Conservation (phyloP, 2,888 invertebrate species). For the Thymelicus sylvestris region DNA sequence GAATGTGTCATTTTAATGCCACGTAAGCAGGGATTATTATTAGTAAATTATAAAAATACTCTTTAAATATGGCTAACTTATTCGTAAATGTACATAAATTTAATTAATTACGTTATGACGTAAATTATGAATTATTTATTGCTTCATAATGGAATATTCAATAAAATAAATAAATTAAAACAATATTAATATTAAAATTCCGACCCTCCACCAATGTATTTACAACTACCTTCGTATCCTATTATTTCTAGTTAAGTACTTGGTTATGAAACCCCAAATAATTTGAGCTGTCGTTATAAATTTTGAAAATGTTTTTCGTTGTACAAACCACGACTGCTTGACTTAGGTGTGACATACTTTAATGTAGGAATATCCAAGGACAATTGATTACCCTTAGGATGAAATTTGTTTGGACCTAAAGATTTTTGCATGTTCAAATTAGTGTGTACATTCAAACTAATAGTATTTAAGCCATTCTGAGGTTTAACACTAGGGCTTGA, state of each 20-base stretch:
- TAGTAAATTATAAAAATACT: not conserved
- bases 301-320: conserved; percentile 80
- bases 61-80: conserved; percentile 9
- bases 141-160: conserved; percentile 22
- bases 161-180: conserved; percentile 33
- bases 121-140: conserved; percentile 20
- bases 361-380: conserved; percentile 73
- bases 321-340: conserved; percentile 62
- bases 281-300: conserved; percentile 72
- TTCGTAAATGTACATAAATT: not conserved
- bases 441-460: conserved; percentile 77
- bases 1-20: not conserved
- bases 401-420: conserved; percentile 55
- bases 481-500: conserved; percentile 75
- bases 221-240: conserved; percentile 53
- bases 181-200: conserved; percentile 52
- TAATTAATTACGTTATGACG: not conserved
- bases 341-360: conserved; percentile 79
- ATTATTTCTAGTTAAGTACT: conserved; percentile 65
- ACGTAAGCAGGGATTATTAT: not conserved
- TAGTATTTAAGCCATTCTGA: conserved; percentile 76
- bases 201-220: conserved; percentile 66
- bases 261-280: conserved; percentile 50
- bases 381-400: conserved; percentile 60
- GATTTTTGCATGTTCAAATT: conserved; percentile 71